Conservation (phyloP, 1,140 invertebrate species). For the Plectus sambesii region DNA sequence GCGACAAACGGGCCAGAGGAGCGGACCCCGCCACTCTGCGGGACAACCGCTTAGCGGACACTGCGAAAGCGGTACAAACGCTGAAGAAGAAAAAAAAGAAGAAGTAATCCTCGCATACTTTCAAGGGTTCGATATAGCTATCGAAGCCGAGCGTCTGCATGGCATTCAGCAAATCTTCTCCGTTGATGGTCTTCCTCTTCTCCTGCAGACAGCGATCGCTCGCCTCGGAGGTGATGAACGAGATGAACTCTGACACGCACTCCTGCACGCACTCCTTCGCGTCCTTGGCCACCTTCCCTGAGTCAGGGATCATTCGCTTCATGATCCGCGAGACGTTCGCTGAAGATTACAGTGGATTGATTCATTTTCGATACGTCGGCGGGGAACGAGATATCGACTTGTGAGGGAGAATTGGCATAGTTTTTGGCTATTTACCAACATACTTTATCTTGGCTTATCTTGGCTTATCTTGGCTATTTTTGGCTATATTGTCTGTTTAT, state of each 20-base stretch:
- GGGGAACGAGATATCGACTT: too few relatives aligned
- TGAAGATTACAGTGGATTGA: constrained; percentile 7
- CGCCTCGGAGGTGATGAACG: constrained; percentile 89
- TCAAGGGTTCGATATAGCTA: constrained; percentile 92
- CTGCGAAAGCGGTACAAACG: too few relatives aligned
- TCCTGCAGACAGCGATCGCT: constrained; percentile 74
- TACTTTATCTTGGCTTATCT: too few relatives aligned
- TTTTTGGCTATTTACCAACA: too few relatives aligned
- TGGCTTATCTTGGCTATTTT: too few relatives aligned
- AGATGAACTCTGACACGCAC: constrained; percentile 98
- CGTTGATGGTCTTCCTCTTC: constrained; percentile 97
- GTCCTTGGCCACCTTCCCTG: constrained; percentile 95
- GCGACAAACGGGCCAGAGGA: too few relatives aligned
- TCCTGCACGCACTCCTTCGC: constrained; percentile 98
- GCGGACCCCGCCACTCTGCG: too few relatives aligned
- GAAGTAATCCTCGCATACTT: constrained; percentile 87
- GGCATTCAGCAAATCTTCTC: constrained; percentile 72
- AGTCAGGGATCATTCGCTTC: constrained; percentile 89
- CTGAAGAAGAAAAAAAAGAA: too few relatives aligned
- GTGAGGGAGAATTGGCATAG: too few relatives aligned
- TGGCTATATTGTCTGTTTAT: too few relatives aligned
- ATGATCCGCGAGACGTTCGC: constrained; percentile 98
- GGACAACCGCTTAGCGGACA: too few relatives aligned
- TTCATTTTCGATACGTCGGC: too few relatives aligned
- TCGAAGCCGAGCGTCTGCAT: constrained; percentile 95